Evolutionary conservation across 2,797 vertebrate genomes (phyloP).

Genomic region (Esox masquinongy): DNA sequence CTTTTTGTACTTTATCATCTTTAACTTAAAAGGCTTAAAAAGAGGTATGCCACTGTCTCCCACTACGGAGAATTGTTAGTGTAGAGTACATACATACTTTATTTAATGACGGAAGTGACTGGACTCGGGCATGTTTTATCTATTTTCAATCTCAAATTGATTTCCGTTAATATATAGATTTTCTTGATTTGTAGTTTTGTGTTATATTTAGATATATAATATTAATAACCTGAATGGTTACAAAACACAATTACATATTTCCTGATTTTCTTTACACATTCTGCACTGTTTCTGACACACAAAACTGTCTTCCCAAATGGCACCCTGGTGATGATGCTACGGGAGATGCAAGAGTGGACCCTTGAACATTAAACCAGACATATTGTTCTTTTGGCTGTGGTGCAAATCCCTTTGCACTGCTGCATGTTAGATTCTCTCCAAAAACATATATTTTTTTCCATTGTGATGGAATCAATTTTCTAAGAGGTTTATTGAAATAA

Average conservation of each 20-base stretch:
- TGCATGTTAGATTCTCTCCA: constrained; percentile 54
- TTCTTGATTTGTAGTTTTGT: not conserved
- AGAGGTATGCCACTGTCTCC: constrained; percentile 10
- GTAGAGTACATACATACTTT: not conserved
- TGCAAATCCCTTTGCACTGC: constrained; percentile 54
- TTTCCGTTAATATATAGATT: not conserved
- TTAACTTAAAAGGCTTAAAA: not conserved
- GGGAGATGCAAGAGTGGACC: constrained; percentile 19
- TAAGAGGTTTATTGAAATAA: constrained; percentile 9
- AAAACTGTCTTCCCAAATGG: not conserved
- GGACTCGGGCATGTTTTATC: not conserved
- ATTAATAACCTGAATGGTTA: not conserved
- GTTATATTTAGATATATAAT: not conserved
- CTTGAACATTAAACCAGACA: constrained; percentile 30
- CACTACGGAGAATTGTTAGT: constrained; percentile 27
- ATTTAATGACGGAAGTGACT: constrained; percentile 13
- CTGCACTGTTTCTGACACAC: not conserved
- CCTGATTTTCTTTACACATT: not conserved
- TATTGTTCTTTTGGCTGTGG: constrained; percentile 39
- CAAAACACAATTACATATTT: not conserved
- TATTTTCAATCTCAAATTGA: constrained; percentile 13
- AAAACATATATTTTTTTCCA: constrained; percentile 66
- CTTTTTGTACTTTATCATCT: not conserved
- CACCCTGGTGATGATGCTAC: no score
- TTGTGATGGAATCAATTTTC: constrained; percentile 59